A percentile compares a stretch with the other conserved stretches of the same genome.
phyloP scores from a whole-genome alignment of 2,797 vertebrate genomes.

The Morelia viridis region DNA sequence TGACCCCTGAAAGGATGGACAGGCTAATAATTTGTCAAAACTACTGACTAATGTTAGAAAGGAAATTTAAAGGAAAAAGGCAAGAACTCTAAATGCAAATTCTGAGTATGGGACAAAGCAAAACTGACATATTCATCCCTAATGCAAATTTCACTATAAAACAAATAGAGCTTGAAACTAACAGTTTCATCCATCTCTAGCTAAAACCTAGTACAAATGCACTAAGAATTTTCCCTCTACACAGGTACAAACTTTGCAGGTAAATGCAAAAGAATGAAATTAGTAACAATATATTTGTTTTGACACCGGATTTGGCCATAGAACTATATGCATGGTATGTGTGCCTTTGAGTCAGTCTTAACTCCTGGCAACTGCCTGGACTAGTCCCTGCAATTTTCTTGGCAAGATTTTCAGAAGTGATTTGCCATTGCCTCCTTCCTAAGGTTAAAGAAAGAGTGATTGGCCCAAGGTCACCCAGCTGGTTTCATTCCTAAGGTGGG shows the following conservation, averaged over 20 bases:
- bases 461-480: background rate
- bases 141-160: background rate
- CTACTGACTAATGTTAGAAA: background rate
- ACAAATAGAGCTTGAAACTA: background rate
- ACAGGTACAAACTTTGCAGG: conserved; percentile 53
- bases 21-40: background rate
- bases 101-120: background rate
- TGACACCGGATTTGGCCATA: background rate
- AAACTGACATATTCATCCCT: background rate
- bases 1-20: background rate
- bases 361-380: background rate
- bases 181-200: background rate
- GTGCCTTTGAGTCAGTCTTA: background rate
- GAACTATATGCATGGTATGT: background rate
- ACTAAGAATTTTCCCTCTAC: conserved; percentile 54
- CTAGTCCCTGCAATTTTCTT: background rate
- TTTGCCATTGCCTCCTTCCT: background rate
- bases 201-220: conserved; percentile 37
- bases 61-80: background rate
- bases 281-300: conserved; percentile 30
- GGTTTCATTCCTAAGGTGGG: background rate
- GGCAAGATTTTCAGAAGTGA: background rate
- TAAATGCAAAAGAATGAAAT: conserved; percentile 44
- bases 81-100: background rate
- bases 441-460: background rate